phyloP scores from a whole-genome alignment of 1,140 invertebrate species.

The Charaxes varanes region DNA sequence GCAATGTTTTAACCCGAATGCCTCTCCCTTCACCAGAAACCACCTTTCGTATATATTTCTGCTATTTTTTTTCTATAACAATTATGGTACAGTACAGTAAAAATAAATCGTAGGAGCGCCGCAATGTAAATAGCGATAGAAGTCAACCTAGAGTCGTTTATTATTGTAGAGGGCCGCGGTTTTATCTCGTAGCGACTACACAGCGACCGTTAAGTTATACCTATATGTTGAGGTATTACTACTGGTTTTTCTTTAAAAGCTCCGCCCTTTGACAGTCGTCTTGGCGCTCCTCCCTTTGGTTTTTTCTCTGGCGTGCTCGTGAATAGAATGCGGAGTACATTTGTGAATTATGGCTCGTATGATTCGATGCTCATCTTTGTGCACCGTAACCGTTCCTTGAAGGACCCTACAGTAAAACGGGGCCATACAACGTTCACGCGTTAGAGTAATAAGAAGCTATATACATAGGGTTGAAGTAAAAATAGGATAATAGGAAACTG shows the following conservation, averaged over 20 bases:
- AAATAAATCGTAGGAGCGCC: neutral
- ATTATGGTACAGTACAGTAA: neutral
- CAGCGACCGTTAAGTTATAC: conserved; percentile 43
- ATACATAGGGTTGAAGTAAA: too few species aligned
- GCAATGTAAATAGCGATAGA: neutral
- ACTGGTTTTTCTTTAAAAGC: conserved; percentile 57
- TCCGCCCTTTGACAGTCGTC: conserved; percentile 55
- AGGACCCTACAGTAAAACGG: neutral
- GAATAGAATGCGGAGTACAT: conserved; percentile 40
- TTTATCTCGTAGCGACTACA: conserved; percentile 45
- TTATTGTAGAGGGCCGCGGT: too few species aligned
- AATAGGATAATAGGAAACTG: neutral
- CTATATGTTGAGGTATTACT: conserved; percentile 25
- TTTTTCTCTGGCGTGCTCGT: conserved; percentile 48
- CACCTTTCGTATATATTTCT: conserved; percentile 31
- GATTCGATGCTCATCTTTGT: conserved; percentile 37
- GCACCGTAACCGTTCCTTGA: conserved; percentile 1
- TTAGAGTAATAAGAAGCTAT: neutral
- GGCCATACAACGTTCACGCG: neutral
- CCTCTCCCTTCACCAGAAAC: too few species aligned
- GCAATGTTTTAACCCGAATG: too few species aligned
- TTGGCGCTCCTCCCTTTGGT: conserved; percentile 59
- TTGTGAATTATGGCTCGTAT: conserved; percentile 38
- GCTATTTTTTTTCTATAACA: neutral
- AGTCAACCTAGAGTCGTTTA: conserved; percentile 1